These are phyloP conservation scores for Ophion obscuratus DNA, from an alignment of 2,888 invertebrate genomes.

Conservation along the genomic window DNA sequence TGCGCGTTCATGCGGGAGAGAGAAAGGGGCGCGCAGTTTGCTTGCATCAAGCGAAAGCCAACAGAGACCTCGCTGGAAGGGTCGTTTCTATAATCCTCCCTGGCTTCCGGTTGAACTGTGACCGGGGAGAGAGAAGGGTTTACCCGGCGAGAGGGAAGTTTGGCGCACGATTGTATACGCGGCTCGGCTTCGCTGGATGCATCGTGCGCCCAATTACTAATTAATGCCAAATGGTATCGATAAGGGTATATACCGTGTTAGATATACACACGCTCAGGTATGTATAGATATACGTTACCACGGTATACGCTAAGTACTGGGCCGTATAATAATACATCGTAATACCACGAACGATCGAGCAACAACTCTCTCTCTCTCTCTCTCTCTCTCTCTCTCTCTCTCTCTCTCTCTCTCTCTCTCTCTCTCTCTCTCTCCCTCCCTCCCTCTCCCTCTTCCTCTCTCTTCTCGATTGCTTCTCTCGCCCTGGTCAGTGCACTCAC, in stretches of 20 bases:
- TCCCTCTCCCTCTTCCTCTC: neutral
- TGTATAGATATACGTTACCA: conserved; percentile 45
- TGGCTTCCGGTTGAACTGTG: conserved; percentile 52
- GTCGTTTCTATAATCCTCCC: conserved; percentile 60
- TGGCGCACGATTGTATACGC: conserved; percentile 44
- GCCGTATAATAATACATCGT: conserved; percentile 39
- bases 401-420: neutral
- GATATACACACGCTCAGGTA: neutral
- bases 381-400: conserved; percentile 2
- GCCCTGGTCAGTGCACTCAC: conserved; percentile 22
- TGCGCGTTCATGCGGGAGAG: conserved; percentile 37
- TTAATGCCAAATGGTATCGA: conserved; percentile 59
- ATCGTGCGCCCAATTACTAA: conserved; percentile 59
- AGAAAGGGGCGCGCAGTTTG: conserved; percentile 12
- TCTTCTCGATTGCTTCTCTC: conserved; percentile 35
- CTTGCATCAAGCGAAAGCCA: conserved; percentile 58
- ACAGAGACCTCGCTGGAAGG: conserved; percentile 43
- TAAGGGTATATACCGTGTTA: conserved; percentile 27
- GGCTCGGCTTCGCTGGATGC: conserved; percentile 27
- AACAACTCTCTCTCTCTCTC: conserved; percentile 11
- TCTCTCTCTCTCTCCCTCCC: neutral
- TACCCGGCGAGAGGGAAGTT: conserved; percentile 11
- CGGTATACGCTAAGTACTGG: conserved; percentile 42
- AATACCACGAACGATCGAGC: conserved; percentile 42
- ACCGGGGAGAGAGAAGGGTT: conserved; percentile 4